phyloP scores from a whole-genome alignment of 37 sponge, comb jelly and placozoan species.

The Theonella swinhoei region DNA sequence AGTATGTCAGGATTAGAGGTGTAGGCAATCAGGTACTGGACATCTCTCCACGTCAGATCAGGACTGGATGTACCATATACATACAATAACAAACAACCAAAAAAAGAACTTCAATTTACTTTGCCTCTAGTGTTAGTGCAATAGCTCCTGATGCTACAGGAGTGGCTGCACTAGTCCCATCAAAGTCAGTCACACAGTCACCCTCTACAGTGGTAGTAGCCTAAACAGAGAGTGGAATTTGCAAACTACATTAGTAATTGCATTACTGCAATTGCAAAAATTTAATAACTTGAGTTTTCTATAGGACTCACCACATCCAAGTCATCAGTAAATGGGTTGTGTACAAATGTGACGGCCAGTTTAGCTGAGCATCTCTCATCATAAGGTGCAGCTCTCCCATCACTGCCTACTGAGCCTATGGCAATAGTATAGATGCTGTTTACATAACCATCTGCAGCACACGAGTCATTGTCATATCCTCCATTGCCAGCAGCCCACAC shows the following conservation, averaged over 20 bases:
- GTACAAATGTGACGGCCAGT: constrained; percentile 84
- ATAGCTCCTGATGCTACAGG: constrained; percentile 64
- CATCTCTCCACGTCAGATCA: constrained; percentile 84
- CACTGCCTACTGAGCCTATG: constrained; percentile 75
- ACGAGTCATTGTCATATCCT: constrained; percentile 77
- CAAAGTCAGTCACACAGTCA: constrained; percentile 36
- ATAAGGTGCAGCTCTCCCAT: constrained; percentile 82
- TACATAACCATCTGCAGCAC: constrained; percentile 94
- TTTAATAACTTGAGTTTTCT: neutral
- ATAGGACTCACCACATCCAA: neutral
- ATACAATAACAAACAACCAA: neutral
- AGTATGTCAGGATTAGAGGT: constrained; percentile 46
- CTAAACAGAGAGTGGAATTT: no score
- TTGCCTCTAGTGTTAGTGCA: constrained; percentile 79
- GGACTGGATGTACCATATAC: constrained; percentile 48
- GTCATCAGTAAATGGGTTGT: constrained; percentile 44
- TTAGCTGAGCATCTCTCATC: constrained; percentile 87
- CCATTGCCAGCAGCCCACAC: constrained; percentile 98
- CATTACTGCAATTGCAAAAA: neutral
- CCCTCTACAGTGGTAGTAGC: constrained; percentile 45
- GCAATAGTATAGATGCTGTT: constrained; percentile 89
- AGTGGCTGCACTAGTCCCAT: constrained; percentile 73
- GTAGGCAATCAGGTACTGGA: constrained; percentile 86
- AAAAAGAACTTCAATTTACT: constrained; percentile 31
- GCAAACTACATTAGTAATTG: no score